These are phyloP conservation scores for Xylocampa areola DNA, from an alignment of 2,888 invertebrate species.

Conservation along the genomic window DNA sequence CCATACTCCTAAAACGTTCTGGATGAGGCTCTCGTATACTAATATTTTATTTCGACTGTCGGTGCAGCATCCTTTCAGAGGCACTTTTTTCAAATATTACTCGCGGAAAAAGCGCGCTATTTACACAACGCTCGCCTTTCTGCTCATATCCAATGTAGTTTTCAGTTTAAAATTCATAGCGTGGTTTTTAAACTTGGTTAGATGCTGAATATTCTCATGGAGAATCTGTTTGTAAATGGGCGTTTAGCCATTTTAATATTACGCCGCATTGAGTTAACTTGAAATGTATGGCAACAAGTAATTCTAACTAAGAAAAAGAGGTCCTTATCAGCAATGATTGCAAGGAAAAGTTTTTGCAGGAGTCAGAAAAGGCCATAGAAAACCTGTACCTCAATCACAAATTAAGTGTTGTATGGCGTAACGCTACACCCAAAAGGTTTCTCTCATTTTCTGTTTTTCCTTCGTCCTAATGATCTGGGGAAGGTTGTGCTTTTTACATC, in stretches of 20 bases:
- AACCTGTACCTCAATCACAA: slow-evolving; percentile 60
- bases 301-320: slow-evolving; percentile 7
- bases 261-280: slow-evolving; percentile 45
- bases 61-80: slow-evolving; percentile 71
- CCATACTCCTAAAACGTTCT: slow-evolving; percentile 43
- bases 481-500: slow-evolving; percentile 64
- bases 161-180: slow-evolving; percentile 84
- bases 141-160: slow-evolving; percentile 83
- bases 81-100: slow-evolving; percentile 79
- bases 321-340: slow-evolving; percentile 40
- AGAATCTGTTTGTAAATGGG: slow-evolving; percentile 76
- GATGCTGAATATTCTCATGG: slow-evolving; percentile 73
- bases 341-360: slow-evolving; percentile 25
- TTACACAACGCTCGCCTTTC: slow-evolving; percentile 80
- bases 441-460: slow-evolving; percentile 66
- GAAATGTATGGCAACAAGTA: slow-evolving; percentile 19
- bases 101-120: slow-evolving; percentile 74
- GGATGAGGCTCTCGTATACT: slow-evolving; percentile 42
- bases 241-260: slow-evolving; percentile 70
- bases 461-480: slow-evolving; percentile 66
- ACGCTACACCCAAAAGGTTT: slow-evolving; percentile 62
- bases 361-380: slow-evolving; percentile 52
- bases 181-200: slow-evolving; percentile 81
- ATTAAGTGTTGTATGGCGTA: slow-evolving; percentile 61
- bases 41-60: slow-evolving; percentile 72